Evolutionary conservation across 2,113 vertebrate genomes (phyloP).

Genomic region (Speoplatyrhinus poulsoni): DNA sequence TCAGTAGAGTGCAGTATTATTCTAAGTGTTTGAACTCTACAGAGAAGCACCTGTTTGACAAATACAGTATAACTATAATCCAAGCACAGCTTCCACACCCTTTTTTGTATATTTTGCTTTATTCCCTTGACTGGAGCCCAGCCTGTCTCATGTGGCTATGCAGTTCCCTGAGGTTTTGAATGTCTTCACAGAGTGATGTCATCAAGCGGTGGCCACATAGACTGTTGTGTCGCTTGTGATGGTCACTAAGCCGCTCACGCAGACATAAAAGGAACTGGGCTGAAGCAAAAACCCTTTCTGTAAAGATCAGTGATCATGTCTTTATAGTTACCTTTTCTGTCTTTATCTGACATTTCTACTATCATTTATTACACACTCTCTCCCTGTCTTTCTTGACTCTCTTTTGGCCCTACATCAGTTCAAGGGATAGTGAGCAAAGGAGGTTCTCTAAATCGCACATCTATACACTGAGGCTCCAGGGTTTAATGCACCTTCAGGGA

Average conservation of each 20-base stretch:
- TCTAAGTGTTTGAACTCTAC: not conserved
- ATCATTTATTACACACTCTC: not conserved
- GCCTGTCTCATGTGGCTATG: constrained; percentile 7
- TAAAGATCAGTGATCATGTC: not conserved
- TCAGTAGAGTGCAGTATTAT: too few species aligned
- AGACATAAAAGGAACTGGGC: not conserved
- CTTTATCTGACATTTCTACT: not conserved
- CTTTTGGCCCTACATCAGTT: too few species aligned
- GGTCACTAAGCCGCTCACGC: constrained; percentile 22
- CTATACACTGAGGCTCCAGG: too few species aligned
- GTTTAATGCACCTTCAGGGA: too few species aligned
- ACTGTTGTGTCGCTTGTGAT: not conserved
- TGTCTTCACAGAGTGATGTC: constrained; percentile 43
- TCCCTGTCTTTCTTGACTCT: constrained; percentile 2
- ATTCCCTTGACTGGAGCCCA: not conserved
- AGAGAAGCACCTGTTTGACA: not conserved
- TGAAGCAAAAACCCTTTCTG: not conserved
- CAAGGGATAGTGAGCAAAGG: too few species aligned
- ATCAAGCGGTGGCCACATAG: constrained; percentile 14
- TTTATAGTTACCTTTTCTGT: not conserved
- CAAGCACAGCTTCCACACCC: not conserved
- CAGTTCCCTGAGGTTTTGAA: constrained; percentile 8
- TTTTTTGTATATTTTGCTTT: constrained; percentile 1
- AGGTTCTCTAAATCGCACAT: too few species aligned
- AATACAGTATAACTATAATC: not conserved